Conservation (phyloP, 2,888 invertebrate species). For the Drosophila ustulata region DNA sequence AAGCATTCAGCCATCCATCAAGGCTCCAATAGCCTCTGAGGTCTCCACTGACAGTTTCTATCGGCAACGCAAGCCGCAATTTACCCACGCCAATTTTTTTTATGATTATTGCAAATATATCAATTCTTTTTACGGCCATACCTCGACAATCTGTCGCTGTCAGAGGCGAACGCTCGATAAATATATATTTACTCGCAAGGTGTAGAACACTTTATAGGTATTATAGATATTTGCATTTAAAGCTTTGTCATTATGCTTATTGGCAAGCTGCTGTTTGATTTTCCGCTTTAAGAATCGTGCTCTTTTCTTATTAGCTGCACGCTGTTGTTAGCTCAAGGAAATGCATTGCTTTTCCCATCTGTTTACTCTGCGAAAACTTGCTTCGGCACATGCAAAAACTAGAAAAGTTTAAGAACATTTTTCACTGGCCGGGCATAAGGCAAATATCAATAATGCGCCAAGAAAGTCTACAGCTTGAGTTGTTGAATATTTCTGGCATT, state of each 20-base stretch:
- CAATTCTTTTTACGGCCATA: conserved; percentile 29
- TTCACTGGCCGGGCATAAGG: neutral
- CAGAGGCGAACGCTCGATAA: neutral
- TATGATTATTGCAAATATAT: conserved; percentile 44
- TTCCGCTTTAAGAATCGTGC: neutral
- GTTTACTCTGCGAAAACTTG: neutral
- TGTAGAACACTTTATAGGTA: neutral
- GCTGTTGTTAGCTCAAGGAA: neutral
- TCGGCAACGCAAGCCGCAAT: conserved; percentile 33
- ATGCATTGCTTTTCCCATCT: neutral
- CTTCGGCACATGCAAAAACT: neutral
- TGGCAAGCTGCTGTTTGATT: conserved; percentile 2
- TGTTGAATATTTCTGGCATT: neutral
- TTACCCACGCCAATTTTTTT: conserved; percentile 26
- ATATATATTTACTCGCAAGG: neutral
- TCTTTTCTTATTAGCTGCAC: neutral
- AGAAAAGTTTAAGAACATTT: neutral
- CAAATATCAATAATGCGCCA: neutral
- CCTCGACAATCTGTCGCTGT: conserved; percentile 33
- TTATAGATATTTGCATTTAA: conserved; percentile 17
- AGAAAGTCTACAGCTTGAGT: neutral
- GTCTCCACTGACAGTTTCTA: conserved; percentile 52
- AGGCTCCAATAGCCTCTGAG: conserved; percentile 25
- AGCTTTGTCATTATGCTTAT: conserved; percentile 3
- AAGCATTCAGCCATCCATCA: conserved; percentile 55